phyloP scores from a whole-genome alignment of 2,888 invertebrate species.

The Caenorhabditis imperialis region DNA sequence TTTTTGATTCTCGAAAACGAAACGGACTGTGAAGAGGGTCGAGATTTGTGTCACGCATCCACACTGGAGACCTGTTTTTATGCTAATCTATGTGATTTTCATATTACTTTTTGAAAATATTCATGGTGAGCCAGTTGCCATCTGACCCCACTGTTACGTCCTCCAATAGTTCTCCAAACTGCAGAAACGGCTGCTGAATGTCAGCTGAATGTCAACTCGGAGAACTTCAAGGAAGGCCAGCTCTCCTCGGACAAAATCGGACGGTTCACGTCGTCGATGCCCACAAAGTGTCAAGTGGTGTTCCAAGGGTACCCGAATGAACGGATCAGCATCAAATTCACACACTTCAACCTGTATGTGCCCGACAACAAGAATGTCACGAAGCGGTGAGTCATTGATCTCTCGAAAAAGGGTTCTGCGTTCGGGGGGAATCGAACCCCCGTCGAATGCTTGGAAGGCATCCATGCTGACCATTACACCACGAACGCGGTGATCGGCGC shows the following conservation, averaged over 20 bases:
- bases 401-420: slow-evolving; percentile 50
- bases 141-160: too few species aligned
- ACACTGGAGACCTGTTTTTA: slow-evolving; percentile 9
- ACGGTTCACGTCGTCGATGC: slow-evolving; percentile 39
- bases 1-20: too few species aligned
- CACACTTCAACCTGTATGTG: slow-evolving; percentile 74
- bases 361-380: slow-evolving; percentile 60
- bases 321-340: slow-evolving; percentile 72
- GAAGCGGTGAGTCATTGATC: slow-evolving; percentile 55
- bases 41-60: neutral
- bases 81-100: slow-evolving; percentile 47
- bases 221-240: slow-evolving; percentile 53
- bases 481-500: too few species aligned
- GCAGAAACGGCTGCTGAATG: slow-evolving; percentile 51
- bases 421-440: slow-evolving; percentile 71
- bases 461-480: slow-evolving; percentile 73
- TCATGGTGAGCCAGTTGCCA: slow-evolving; percentile 27
- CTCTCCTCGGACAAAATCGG: slow-evolving; percentile 56
- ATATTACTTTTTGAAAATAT: slow-evolving; percentile 31
- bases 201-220: slow-evolving; percentile 56
- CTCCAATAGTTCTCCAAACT: slow-evolving; percentile 4
- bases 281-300: slow-evolving; percentile 59
- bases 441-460: slow-evolving; percentile 73
- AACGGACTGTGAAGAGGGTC: too few species aligned
- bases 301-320: slow-evolving; percentile 71